Evolutionary conservation across 2,888 invertebrate species (phyloP), one percentile per base, ranked within the genome.

Genomic region (Epinotia brunnichana): DNA sequence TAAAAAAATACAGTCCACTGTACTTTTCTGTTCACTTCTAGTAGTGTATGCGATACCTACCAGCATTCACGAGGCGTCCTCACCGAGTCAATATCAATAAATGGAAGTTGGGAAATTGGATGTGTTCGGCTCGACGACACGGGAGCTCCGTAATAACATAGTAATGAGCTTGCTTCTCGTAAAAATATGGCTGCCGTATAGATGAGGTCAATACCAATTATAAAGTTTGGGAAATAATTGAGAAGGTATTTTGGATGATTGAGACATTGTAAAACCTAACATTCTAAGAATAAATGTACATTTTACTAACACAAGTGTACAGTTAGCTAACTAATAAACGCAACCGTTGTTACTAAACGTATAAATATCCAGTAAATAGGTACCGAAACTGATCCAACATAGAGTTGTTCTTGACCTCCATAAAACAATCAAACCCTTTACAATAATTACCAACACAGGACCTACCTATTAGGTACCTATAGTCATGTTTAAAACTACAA

Each of bases 51-150:
- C 75, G 76, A 81, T 81, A 78, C 76, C 78, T 81, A 78, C 76
- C 78, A 76, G 84, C 87, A 85, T 86, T 86, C 87, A 85, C 85
- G 84, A 85, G 84, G 87, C 91, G 91, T 91, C 91, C 89, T 91
- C 90, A 83, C 86, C 78, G 87, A 92, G 91, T 92, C 93, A 92
- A 93, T 93, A 93, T 92, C 93, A 92, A 93, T 93, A 93, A 92
- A 93, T 92, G 91, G 89, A 90, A 88, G 90, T 90, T 87, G 90
- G 90, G 89, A 92, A 93, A 93, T 93, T 93, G 93, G 93, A 93
- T 93, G 92, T 91, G 91, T 89, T 90, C 88, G 89, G 87, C 87
- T 88, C 87, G 87, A 85, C 81, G 81, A 79, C 83, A 83, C 87
- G 85, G 85, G 84, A 85, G 83, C 66, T 60, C 62, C 83, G 90